phyloP scores from a whole-genome alignment of 1,140 invertebrate genomes.

The Apis florea region DNA sequence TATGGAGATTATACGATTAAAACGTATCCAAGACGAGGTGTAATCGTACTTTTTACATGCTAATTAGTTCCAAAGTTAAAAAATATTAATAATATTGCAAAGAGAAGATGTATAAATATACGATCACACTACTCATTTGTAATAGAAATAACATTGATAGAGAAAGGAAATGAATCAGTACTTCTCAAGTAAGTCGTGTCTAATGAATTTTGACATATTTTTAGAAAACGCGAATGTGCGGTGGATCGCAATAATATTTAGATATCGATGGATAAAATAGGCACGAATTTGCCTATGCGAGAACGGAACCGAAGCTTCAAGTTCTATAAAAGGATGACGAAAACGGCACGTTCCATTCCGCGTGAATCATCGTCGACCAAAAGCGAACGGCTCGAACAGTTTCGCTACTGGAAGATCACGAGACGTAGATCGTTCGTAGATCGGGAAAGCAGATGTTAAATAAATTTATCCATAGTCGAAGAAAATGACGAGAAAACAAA shows the following conservation, averaged over 20 bases:
- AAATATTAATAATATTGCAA: too few relatives aligned
- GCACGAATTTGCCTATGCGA: neutral
- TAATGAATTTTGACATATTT: too few relatives aligned
- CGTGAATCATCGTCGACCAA: constrained; percentile 30
- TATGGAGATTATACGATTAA: too few relatives aligned
- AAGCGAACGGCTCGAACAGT: neutral
- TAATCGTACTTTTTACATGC: too few relatives aligned
- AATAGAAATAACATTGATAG: too few relatives aligned
- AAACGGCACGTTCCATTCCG: constrained; percentile 10
- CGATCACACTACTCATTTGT: too few relatives aligned
- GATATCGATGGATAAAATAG: neutral
- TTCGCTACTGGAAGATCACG: neutral
- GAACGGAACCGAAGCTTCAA: neutral
- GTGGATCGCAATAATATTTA: neutral
- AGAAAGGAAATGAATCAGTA: too few relatives aligned
- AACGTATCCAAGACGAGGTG: too few relatives aligned
- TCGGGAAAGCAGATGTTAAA: neutral
- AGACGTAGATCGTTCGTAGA: neutral
- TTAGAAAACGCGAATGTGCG: neutral
- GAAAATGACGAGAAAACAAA: too few relatives aligned
- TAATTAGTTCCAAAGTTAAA: too few relatives aligned
- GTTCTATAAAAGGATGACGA: constrained; percentile 19
- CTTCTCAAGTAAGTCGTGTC: too few relatives aligned
- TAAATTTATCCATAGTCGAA: neutral
- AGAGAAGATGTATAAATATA: too few relatives aligned